Conservation (phyloP, 2,888 invertebrate genomes). For the Periphyllus acericola region DNA sequence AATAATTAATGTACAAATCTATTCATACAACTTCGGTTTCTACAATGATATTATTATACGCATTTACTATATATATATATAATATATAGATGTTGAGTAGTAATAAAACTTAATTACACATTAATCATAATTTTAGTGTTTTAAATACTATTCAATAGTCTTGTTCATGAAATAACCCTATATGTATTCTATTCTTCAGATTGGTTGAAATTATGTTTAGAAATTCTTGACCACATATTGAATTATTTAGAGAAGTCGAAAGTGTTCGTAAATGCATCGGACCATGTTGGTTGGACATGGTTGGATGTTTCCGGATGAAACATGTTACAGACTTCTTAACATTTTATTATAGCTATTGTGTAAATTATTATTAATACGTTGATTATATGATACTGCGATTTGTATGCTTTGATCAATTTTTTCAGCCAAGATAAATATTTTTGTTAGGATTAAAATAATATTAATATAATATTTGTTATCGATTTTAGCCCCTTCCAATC, state of each 20-base stretch:
- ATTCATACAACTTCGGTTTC: not conserved
- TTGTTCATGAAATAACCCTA: not conserved
- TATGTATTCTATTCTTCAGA: not conserved
- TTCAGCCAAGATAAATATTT: too few relatives aligned
- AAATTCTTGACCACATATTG: conserved; percentile 42
- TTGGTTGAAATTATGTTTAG: conserved; percentile 21
- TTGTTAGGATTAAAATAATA: too few relatives aligned
- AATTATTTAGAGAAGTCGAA: conserved; percentile 49
- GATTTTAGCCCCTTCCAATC: too few relatives aligned
- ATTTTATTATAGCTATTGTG: not conserved
- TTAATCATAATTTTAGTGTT: not conserved
- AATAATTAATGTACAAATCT: not conserved
- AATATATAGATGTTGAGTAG: not conserved
- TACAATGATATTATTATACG: not conserved
- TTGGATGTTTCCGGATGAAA: conserved; percentile 19
- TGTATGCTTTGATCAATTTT: not conserved
- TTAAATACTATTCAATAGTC: not conserved
- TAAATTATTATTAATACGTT: conserved; percentile 1
- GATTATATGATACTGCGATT: not conserved
- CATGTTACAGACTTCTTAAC: conserved; percentile 5
- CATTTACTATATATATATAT: not conserved
- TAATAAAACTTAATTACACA: not conserved
- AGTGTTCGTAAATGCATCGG: conserved; percentile 31
- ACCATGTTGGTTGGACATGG: conserved; percentile 32
- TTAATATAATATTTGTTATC: too few relatives aligned